A percentile compares a stretch with the other conserved stretches of the same genome.
phyloP scores from a whole-genome alignment of 2,797 vertebrate genomes.

The Pangasius sanitwongsei region DNA sequence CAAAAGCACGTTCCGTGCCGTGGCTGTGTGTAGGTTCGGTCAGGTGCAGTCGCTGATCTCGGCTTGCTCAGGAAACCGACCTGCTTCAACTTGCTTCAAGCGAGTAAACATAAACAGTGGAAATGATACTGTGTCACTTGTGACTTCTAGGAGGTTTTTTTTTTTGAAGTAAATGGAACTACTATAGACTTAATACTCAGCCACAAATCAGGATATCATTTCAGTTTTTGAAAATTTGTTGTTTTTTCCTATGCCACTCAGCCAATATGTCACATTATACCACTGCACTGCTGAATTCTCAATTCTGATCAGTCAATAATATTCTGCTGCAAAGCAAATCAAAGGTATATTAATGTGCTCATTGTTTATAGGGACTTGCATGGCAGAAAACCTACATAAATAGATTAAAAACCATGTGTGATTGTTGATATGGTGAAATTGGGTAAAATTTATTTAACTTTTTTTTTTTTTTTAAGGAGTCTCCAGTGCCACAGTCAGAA shows the following conservation, averaged over 20 bases:
- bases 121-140: constrained; percentile 7
- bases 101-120: constrained; percentile 18
- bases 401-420: background rate
- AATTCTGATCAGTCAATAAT: background rate
- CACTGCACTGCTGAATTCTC: background rate
- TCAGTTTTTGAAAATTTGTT: background rate
- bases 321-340: background rate
- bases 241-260: background rate
- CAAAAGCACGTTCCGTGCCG: background rate
- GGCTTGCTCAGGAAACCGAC: constrained; percentile 17
- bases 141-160: background rate
- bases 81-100: background rate
- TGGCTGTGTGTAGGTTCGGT: background rate
- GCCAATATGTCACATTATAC: background rate
- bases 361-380: background rate
- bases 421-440: background rate
- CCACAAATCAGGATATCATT: background rate
- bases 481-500: background rate
- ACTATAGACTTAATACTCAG: too few species aligned
- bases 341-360: background rate
- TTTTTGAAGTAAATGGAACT: background rate
- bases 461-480: background rate
- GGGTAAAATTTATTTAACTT: background rate
- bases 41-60: background rate
- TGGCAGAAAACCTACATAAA: background rate